phyloP scores from a whole-genome alignment of 1,140 invertebrate genomes.

The Daktulosphaira vitifoliae region DNA sequence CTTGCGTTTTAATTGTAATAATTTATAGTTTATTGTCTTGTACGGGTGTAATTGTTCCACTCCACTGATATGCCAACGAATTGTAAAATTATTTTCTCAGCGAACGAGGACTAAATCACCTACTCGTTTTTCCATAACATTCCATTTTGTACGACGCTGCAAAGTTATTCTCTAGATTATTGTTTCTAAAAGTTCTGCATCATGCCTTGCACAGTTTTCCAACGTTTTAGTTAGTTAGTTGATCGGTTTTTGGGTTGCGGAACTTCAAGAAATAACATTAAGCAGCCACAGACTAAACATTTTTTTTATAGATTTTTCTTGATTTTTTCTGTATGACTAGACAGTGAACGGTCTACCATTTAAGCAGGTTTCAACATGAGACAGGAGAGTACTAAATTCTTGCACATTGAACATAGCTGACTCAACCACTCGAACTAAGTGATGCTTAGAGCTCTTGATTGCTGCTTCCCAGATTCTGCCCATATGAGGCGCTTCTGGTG shows the following conservation, averaged over 20 bases:
- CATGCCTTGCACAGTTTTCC: background rate
- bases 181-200: background rate
- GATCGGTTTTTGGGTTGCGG: background rate
- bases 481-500: conserved; percentile 39
- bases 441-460: conserved; percentile 40
- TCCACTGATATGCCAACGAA: conserved; percentile 37
- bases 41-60: conserved; percentile 37
- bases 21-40: conserved; percentile 35
- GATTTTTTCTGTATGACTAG: no score
- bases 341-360: conserved; percentile 36
- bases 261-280: background rate
- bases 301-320: background rate
- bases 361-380: conserved; percentile 36
- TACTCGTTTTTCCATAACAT: background rate
- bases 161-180: background rate
- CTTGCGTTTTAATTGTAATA: background rate
- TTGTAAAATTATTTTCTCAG: conserved; percentile 21
- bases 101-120: conserved; percentile 37
- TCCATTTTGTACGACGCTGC: background rate
- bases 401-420: conserved; percentile 33
- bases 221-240: background rate
- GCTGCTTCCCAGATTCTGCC: conserved; percentile 41
- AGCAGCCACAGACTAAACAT: background rate
- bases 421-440: conserved; percentile 35
- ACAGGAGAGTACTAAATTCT: conserved; percentile 36